Conservation (phyloP, 2,888 invertebrate species). For the Coelopa pilipes region DNA sequence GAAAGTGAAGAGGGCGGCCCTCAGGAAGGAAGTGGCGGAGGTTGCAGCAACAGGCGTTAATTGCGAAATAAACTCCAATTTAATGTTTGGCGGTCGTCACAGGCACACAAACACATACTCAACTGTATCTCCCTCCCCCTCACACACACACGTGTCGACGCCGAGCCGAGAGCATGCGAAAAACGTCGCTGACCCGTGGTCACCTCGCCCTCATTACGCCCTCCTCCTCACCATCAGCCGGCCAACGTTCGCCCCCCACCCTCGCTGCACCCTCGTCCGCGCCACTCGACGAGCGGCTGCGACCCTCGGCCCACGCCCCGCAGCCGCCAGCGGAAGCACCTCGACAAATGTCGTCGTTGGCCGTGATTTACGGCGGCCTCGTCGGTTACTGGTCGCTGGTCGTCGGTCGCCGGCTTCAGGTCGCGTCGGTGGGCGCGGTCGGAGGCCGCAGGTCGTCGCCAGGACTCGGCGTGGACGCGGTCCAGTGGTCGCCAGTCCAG, state of each 20-base stretch:
- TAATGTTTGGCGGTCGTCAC: slow-evolving; percentile 48
- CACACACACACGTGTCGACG: no score
- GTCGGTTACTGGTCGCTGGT: no score
- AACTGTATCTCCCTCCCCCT: slow-evolving; percentile 2
- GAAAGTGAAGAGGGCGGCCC: slow-evolving; percentile 38
- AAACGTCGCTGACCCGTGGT: no score
- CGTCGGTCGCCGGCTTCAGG: slow-evolving; percentile 27
- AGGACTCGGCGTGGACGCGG: no score
- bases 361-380: slow-evolving; percentile 65
- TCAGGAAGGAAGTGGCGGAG: no score
- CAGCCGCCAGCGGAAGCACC: slow-evolving; percentile 54
- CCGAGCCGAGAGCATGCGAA: no score
- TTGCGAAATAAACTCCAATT: slow-evolving; percentile 66
- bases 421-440: slow-evolving; percentile 33
- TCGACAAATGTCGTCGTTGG: slow-evolving; percentile 55
- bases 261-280: no score
- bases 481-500: no score
- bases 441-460: slow-evolving; percentile 28
- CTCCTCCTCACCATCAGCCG: slow-evolving; percentile 35
- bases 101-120: slow-evolving; percentile 11
- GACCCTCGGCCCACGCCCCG: slow-evolving; percentile 26
- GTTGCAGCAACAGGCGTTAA: slow-evolving; percentile 65
- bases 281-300: no score
- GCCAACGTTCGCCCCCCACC: no score
- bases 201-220: no score